Percentiles rank a stretch among this genome's conserved stretches.
Evolutionary conservation across 2,113 vertebrate species (phyloP).

Genomic region (Amazona guildingii): DNA sequence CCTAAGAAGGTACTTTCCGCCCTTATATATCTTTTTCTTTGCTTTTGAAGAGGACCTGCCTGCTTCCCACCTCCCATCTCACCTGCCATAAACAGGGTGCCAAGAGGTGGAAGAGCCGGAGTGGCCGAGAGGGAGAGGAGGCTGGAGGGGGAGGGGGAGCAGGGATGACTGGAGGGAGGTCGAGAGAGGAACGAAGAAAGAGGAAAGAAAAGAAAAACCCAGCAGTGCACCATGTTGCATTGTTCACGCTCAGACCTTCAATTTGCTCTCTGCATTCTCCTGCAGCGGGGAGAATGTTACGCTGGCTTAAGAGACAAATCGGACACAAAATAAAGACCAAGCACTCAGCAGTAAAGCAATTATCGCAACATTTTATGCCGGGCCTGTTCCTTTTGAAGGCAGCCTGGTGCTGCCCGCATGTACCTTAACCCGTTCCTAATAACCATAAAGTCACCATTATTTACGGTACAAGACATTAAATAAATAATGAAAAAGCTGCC

Average conservation of each 20-base stretch:
- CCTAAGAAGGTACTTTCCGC: not conserved
- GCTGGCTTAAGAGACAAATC: constrained; percentile 99
- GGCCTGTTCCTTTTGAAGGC: constrained; percentile 92
- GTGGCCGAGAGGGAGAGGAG: constrained; percentile 54
- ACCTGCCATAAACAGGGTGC: constrained; percentile 38
- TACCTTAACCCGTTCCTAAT: constrained; percentile 97
- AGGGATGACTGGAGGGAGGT: constrained; percentile 79
- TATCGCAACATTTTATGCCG: constrained; percentile 98
- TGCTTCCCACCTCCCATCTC: not conserved
- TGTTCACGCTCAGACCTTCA: constrained; percentile 99
- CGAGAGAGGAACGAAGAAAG: constrained; percentile 83
- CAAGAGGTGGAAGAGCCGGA: constrained; percentile 18
- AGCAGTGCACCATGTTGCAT: constrained; percentile 97
- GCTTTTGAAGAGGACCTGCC: not conserved
- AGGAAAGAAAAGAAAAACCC: constrained; percentile 84
- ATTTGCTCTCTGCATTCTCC: constrained; percentile 99
- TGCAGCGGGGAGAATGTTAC: constrained; percentile 98
- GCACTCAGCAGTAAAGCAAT: constrained; percentile 99
- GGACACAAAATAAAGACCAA: constrained; percentile 95
- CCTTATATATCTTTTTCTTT: constrained; percentile 13
- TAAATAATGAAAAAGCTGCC: constrained; percentile 85
- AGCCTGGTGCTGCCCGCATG: constrained; percentile 84
- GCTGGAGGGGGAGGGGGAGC: constrained; percentile 74
- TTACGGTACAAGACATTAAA: constrained; percentile 99
- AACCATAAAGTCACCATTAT: constrained; percentile 99